Base-by-base conservation (phyloP, 2,113 vertebrate genomes). In the Ceyx cyanopectus region DNA sequence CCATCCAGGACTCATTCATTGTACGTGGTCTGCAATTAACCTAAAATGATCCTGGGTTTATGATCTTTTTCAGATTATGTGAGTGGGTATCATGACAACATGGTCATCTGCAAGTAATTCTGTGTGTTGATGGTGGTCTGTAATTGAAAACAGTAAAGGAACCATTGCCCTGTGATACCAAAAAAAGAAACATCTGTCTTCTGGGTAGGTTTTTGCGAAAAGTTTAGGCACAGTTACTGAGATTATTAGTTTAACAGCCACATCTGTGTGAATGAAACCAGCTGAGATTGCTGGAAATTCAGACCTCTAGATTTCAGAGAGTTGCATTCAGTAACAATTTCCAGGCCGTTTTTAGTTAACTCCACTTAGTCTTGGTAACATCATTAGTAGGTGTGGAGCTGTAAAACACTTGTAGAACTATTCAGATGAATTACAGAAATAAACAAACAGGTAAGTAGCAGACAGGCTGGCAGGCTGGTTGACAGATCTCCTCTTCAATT, bases 131-230 rank as follows among this genome's bases (percentile, higher is more conserved):
- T 63, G 90, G 87, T 92, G 92, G 92, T 93, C 94, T 94, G 65
- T 81, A 94, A 94, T 88, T 84, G 77, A 72, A 87, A 96, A 81
- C 82, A 94, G 85, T 7, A 78, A 5, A 30, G 60, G 63, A 95
- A 92, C 58, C 67, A 90, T 12, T 83, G 90, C 76, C 65, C 77
- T 68, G 48, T 15, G 48, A 3, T 4, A 86, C 57, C 92, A 90
- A 90, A 95, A 95, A 81, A 34, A 93, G 91, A 95, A 96, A 94
- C 93, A 92, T 27, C 34, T 82, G 90, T 85, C 69, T 89, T 54
- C 62, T 91, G 87, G 46, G 56, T 76, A 93, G 62, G 45, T 77
- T 95, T 87, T 87, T 95, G 87, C 0, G 22, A 1, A 89, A 87
- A 84, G 54, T 77, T 92, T 93, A 74, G n/a, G 68, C 45, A 48